A percentile compares a stretch with the other conserved stretches of the same genome.
These are phyloP conservation scores for Chironomus tepperi DNA, from an alignment of 1,140 invertebrate genomes.

Conservation along the genomic window DNA sequence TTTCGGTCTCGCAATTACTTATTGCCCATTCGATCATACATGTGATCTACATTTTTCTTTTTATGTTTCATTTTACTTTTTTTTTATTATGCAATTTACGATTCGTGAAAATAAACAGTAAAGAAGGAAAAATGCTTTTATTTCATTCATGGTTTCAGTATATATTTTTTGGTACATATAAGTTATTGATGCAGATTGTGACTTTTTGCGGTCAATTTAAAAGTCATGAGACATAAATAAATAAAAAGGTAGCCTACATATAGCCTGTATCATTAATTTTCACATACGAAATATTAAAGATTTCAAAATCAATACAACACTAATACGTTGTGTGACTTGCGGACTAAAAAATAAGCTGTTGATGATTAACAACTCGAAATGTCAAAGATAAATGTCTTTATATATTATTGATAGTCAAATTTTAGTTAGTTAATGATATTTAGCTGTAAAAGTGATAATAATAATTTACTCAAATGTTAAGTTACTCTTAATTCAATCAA, in stretches of 20 bases:
- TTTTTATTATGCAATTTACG: neutral
- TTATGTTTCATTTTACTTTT: neutral
- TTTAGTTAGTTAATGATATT: no score
- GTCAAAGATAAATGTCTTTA: neutral
- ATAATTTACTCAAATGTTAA: no score
- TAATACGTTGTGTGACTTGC: neutral
- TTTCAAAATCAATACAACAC: neutral
- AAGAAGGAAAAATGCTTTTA: neutral
- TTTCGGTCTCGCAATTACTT: neutral
- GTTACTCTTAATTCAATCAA: neutral
- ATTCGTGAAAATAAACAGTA: neutral
- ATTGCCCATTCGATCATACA: neutral
- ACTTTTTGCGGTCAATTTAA: constrained; percentile 8
- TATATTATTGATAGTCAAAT: no score
- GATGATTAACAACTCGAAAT: neutral
- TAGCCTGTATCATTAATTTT: neutral
- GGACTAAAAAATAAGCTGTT: neutral
- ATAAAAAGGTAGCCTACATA: neutral
- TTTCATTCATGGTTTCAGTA: no score
- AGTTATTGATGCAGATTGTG: neutral
- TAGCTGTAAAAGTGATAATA: no score
- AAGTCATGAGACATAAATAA: neutral
- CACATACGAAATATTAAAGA: neutral
- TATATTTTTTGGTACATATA: no score
- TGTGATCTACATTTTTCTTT: neutral